Base-by-base conservation (phyloP, 1,140 invertebrate genomes). In the Ostrea denselamellosa region DNA sequence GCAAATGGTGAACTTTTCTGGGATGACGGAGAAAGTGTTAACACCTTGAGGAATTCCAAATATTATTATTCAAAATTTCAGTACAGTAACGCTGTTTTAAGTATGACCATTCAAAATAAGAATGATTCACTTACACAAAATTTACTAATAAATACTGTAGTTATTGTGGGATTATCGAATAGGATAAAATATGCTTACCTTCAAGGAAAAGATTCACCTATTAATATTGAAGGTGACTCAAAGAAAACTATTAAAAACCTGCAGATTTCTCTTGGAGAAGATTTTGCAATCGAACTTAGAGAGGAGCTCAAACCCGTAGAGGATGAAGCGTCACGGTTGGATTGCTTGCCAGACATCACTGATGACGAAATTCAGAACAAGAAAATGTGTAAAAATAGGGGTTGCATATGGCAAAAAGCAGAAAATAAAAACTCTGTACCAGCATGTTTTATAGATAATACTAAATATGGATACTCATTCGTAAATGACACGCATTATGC, bases 1-100 rank as follows among this genome's bases (percentile, higher is more conserved):
- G 92, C 92, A n/a, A 83, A 83, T 9, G 93, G 93, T 17, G 88
- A 90, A 53, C 81, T 94, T 0, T 94, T 91, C 88, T 94, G 93
- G 92, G 93, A 94, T 89, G 93, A 94, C 86, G 93, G 93, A 10
- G 91, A 87, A 22, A 90, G 81, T 17, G 88, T 68, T 34, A 90
- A 92, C 85, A 90, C 91, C 17, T 90, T 87, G 53, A 87, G 90
- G 62, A 90, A 65, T 71, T 88, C 87, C 44, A 90, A 88, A 19
- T 92, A 92, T 65, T 92, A 84, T 34, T 83, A 84, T 85, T 87
- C 92, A 2, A 90, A 84, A 84, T 90, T 92, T 44, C 83, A 71
- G n/a, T 84, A 34, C 84, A 68, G 8, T 4, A 62, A 85, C 34
- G 77, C 54, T 53, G 52, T 65, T 53, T 56, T 88, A 9, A 85